phyloP scores from a whole-genome alignment of 1,140 invertebrate genomes.

The Anthonomus grandis region DNA sequence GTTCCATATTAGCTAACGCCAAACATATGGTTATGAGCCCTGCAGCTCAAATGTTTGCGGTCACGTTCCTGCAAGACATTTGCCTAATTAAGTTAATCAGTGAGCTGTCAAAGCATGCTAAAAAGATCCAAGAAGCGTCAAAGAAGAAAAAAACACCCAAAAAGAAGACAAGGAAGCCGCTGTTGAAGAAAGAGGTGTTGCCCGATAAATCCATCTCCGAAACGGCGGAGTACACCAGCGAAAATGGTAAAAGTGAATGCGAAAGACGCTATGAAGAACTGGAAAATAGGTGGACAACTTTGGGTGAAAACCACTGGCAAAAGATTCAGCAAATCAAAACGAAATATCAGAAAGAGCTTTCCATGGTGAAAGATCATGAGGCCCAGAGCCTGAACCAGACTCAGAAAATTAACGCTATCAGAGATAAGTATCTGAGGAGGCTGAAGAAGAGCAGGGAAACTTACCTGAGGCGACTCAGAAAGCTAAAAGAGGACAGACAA shows the following conservation, averaged over 20 bases:
- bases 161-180: neutral
- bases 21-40: constrained; percentile 16
- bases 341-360: constrained; percentile 29
- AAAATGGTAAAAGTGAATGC: constrained; percentile 37
- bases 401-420: constrained; percentile 25
- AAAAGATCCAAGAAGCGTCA: neutral
- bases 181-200: neutral
- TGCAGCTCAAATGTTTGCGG: constrained; percentile 21
- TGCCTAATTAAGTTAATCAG: constrained; percentile 26
- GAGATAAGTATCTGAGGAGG: constrained; percentile 31
- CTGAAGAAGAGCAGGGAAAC: constrained; percentile 30
- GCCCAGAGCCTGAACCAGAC: constrained; percentile 19
- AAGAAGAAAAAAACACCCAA: neutral
- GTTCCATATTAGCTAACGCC: too few species aligned
- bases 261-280: constrained; percentile 35
- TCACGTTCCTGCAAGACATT: constrained; percentile 26
- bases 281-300: constrained; percentile 26
- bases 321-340: constrained; percentile 34
- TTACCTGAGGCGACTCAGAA: constrained; percentile 29
- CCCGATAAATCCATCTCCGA: neutral
- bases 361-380: constrained; percentile 28
- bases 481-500: constrained; percentile 26
- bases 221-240: neutral
- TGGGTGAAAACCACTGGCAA: constrained; percentile 28
- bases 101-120: constrained; percentile 15